These are phyloP conservation scores for Acanthoscelides obtectus DNA, from an alignment of 2,888 invertebrate species.

Conservation along the genomic window DNA sequence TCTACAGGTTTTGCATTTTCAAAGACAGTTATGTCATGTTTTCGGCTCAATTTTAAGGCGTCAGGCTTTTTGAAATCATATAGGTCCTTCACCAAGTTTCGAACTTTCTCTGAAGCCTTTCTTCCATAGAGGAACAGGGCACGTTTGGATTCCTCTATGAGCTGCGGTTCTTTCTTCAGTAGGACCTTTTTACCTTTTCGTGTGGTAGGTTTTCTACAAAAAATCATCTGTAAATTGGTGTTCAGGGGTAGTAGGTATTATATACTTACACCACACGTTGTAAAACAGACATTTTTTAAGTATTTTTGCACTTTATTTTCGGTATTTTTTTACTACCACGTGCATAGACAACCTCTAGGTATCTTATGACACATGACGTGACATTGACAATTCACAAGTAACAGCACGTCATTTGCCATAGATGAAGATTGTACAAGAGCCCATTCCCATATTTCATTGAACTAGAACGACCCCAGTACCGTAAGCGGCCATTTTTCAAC, in stretches of 20 bases:
- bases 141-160: conserved; percentile 82
- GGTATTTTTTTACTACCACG: conserved; percentile 4
- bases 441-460: no score
- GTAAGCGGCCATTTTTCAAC: no score
- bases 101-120: conserved; percentile 67
- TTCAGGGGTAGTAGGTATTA: conserved; percentile 1
- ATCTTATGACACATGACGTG: neutral
- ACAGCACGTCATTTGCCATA: neutral
- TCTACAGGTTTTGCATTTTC: conserved; percentile 84
- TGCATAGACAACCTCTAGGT: neutral
- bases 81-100: conserved; percentile 78
- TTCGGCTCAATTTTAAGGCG: conserved; percentile 67
- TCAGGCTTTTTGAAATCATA: conserved; percentile 84
- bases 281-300: conserved; percentile 41
- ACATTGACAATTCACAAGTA: neutral
- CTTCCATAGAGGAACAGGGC: conserved; percentile 82
- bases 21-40: conserved; percentile 89
- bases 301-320: conserved; percentile 11
- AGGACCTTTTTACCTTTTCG: conserved; percentile 83
- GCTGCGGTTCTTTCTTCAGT: conserved; percentile 76
- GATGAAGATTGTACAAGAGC: neutral
- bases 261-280: conserved; percentile 47
- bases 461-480: no score
- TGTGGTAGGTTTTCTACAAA: conserved; percentile 79
- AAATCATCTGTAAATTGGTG: conserved; percentile 5